Evolutionary conservation across 1,140 invertebrate genomes (phyloP).

Genomic region (Varroa destructor): DNA sequence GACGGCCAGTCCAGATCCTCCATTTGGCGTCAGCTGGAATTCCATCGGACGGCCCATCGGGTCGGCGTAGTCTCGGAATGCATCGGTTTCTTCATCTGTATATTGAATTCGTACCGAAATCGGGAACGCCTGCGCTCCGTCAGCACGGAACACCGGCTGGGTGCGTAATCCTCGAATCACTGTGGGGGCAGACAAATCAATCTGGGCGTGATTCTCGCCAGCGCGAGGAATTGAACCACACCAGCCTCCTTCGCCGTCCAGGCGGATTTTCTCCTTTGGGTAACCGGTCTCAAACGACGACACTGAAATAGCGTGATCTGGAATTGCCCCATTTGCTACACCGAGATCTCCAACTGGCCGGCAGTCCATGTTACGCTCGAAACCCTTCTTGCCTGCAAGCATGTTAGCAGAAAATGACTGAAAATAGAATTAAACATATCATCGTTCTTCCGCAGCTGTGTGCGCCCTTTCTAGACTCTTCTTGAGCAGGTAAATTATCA

Average conservation of each 20-base stretch:
- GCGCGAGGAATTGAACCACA: slow-evolving; percentile 69
- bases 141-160: slow-evolving; percentile 59
- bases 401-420: not conserved
- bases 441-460: no score
- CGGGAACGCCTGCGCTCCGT: slow-evolving; percentile 67
- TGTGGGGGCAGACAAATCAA: slow-evolving; percentile 76
- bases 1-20: slow-evolving; percentile 65
- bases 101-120: slow-evolving; percentile 72
- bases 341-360: slow-evolving; percentile 73
- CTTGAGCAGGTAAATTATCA: no score
- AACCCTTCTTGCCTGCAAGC: slow-evolving; percentile 49
- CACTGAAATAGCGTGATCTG: slow-evolving; percentile 71
- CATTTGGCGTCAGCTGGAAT: slow-evolving; percentile 58
- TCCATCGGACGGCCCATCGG: slow-evolving; percentile 77
- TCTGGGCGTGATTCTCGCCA: slow-evolving; percentile 66
- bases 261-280: slow-evolving; percentile 55
- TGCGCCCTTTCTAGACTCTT: no score
- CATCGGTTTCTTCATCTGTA: slow-evolving; percentile 71
- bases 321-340: slow-evolving; percentile 70
- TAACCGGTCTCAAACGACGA: slow-evolving; percentile 67
- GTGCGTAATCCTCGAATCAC: slow-evolving; percentile 76
- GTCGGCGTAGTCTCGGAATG: slow-evolving; percentile 77
- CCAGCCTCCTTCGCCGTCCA: slow-evolving; percentile 67
- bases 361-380: slow-evolving; percentile 72
- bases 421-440: no score